Evolutionary conservation across 2,888 invertebrate species (phyloP), one percentile per base, ranked within the genome.

Genomic region (Nomada hirtipes): DNA sequence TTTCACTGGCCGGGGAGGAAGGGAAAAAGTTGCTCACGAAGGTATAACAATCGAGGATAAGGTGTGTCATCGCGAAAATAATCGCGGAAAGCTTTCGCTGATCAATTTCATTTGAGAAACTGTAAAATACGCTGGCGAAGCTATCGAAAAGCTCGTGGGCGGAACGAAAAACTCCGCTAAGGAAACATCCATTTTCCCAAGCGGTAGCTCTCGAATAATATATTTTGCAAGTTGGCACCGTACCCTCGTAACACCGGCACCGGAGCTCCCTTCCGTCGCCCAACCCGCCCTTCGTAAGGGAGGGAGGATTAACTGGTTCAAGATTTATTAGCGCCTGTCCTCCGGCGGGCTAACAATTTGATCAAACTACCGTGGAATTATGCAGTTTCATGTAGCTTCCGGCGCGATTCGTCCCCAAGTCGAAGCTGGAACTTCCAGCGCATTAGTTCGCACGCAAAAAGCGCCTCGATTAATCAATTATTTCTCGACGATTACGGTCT

Each of bases 311-410:
- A 87, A 87, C 85, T 87, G 81, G 78, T 87, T 80, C 81, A 87
- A 87, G 87, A 87, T 87, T 87, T 87, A 87, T 81, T 83, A 82
- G 74, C 59, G 83, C 29, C 71, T 74, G 76, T 78, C 76, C 79
- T 76, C 76, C 77, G 87, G 82, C 78, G 76, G 75, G 73, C 79
- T 81, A 87, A 87, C 83, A 85, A 83, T 87, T 87, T 84, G 83
- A 87, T 87, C 87, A 87, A 82, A 74, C 74, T 76, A 70, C 76
- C 82, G 69, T 76, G 70, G 69, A 83, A 83, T 83, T 83, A 83
- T 82, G 83, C 82, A 83, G 77, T 82, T 82, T 75, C 82, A 60
- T 13, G 63, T 82, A 82, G 77, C 74, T 82, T 73, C 69, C 63
- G 75, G 82, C 76, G 55, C 63, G 82, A 65, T 55, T 61, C 60